Conservation (phyloP, 2,797 vertebrate species). For the Chelidonichthys spinosus region DNA sequence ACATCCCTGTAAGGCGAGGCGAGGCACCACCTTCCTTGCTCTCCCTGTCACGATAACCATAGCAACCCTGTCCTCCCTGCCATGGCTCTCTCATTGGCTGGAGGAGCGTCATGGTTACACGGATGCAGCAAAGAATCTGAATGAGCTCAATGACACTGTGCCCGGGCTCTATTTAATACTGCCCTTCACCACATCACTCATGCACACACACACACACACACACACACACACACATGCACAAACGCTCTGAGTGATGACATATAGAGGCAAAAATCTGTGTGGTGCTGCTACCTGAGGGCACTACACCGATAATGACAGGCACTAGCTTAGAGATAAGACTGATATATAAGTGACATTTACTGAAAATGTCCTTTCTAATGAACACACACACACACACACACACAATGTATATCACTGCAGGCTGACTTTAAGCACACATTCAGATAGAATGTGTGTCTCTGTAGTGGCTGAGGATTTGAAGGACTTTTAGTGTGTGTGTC, state of each 20-base stretch:
- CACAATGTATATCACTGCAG: conserved; percentile 40
- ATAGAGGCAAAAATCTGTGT: conserved; percentile 51
- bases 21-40: conserved; percentile 56
- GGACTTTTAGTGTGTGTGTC: conserved; percentile 24
- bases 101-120: conserved; percentile 75
- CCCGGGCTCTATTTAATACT: conserved; percentile 69
- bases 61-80: conserved; percentile 77
- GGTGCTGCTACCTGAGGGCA: conserved; percentile 55
- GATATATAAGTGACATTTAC: conserved; percentile 82
- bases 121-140: conserved; percentile 80
- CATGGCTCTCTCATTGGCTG: conserved; percentile 71
- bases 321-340: conserved; percentile 74
- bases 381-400: conserved; percentile 37
- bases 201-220: conserved; percentile 29
- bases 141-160: conserved; percentile 81
- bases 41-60: conserved; percentile 78
- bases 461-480: conserved; percentile 31
- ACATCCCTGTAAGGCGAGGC: conserved; percentile 54
- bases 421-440: conserved; percentile 58
- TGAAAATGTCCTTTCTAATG: conserved; percentile 75
- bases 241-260: conserved; percentile 56
- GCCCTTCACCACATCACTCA: conserved; percentile 68
- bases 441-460: conserved; percentile 42
- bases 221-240: conserved; percentile 32
- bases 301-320: conserved; percentile 65